Percentiles rank a stretch among this genome's conserved stretches.
Conservation (phyloP, 2,888 invertebrate species). For the Trichogramma dendrolimi region DNA sequence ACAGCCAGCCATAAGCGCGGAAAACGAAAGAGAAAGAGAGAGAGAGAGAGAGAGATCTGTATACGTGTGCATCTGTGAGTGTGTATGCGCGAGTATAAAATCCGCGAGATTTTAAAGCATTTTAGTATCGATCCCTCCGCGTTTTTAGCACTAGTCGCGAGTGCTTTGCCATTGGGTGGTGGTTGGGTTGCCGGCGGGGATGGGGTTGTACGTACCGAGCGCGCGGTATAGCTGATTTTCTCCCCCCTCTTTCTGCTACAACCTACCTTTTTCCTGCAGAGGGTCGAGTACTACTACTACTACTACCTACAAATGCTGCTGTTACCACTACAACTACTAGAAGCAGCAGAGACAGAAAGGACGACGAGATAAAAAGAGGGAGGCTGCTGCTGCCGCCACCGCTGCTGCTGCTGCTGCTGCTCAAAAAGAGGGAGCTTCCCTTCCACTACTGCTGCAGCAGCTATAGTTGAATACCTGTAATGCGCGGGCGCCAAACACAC, state of each 20-base stretch:
- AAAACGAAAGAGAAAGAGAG: too few species aligned
- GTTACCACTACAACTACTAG: too few species aligned
- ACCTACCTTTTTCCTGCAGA: constrained; percentile 32
- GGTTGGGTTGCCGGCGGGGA: constrained; percentile 32
- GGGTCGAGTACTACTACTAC: not conserved
- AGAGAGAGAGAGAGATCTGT: too few species aligned
- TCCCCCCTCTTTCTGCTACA: constrained; percentile 31
- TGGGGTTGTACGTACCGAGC: constrained; percentile 43
- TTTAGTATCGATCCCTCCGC: constrained; percentile 60
- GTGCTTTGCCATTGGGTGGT: constrained; percentile 33
- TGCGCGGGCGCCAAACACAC: too few species aligned
- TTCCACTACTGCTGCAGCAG: too few species aligned
- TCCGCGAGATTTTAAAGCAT: constrained; percentile 62
- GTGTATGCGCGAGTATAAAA: constrained; percentile 53
- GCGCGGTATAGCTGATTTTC: constrained; percentile 37
- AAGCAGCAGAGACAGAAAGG: constrained; percentile 20
- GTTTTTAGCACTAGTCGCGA: constrained; percentile 59
- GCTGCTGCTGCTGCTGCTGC: too few species aligned
- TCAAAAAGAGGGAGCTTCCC: too few species aligned
- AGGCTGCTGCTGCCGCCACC: too few species aligned
- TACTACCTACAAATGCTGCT: not conserved
- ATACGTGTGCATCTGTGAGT: constrained; percentile 49
- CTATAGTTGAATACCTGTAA: too few species aligned
- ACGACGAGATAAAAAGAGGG: constrained; percentile 21
- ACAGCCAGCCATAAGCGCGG: too few species aligned